Evolutionary conservation across 2,113 vertebrate species (phyloP), one percentile per base, ranked within the genome.

Genomic region (Cromileptes altivelis): DNA sequence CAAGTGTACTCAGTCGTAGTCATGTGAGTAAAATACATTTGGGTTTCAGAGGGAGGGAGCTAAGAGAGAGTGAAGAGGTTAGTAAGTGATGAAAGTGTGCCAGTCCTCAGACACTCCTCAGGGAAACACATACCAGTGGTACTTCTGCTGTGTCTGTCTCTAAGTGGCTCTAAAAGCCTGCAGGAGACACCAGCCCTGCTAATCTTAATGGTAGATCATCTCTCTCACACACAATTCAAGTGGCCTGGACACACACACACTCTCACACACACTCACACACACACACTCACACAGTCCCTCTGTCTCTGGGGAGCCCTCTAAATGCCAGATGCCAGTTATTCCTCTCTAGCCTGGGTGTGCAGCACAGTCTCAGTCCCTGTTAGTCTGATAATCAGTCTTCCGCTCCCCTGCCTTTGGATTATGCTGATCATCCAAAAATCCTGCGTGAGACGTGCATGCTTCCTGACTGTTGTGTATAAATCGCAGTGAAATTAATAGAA

Each of bases 121-220:
- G 88, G 86, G 84, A 78, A 88, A 70, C 14, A 25, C 76, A 82
- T 85, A 62, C 80, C 80, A 80, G 73, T 55, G 37, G 47, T 64
- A 65, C 80, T 82, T 79, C 33, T 69, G 73, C 74, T 81, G 67
- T 70, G 64, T 82, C 73, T 75, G 52, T 6, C 63, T 71, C 73
- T 79, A 88, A 92, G 90, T 91, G 88, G 68, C 72, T 88, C 75
- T 91, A 87, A 92, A 91, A 91, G 85, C 90, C 64, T 82, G 75
- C 50, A 50, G 71, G 4, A 84, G 71, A 83, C 72, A 50, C 69
- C 56, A 47, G 85, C 73, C 61, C 71, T 49, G 70, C 80, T 85
- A 85, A 90, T 84, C 82, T 78, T 73, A 83, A 84, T 60, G 3
- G 57, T 55, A 67, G 70, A 84, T 84, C 74, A 47, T 81, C n/a